These are phyloP conservation scores for Gortyna flavago DNA, from an alignment of 2,888 invertebrate species.

Conservation along the genomic window DNA sequence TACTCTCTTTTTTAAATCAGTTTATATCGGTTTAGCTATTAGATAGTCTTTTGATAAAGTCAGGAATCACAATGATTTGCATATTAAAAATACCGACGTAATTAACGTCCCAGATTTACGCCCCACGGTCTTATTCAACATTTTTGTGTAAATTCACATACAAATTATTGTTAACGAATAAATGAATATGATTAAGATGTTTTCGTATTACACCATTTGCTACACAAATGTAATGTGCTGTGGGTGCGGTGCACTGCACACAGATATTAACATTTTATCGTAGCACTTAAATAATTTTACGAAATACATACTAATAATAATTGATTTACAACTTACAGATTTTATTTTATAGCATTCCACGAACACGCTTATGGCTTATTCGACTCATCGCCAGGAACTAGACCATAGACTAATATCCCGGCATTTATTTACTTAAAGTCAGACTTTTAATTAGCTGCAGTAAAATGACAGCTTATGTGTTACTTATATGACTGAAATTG, in stretches of 20 bases:
- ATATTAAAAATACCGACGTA: not conserved
- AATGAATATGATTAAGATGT: no score
- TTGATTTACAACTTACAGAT: not conserved
- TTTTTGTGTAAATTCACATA: not conserved
- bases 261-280: not conserved
- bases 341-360: not conserved
- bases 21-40: not conserved
- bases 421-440: no score
- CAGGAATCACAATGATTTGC: not conserved
- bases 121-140: not conserved
- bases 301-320: no score
- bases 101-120: not conserved
- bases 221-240: not conserved
- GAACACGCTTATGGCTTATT: not conserved
- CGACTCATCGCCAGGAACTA: not conserved
- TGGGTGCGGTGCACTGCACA: not conserved
- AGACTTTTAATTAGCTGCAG: no score
- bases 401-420: constrained; percentile 1
- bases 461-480: no score
- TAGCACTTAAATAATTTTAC: not conserved
- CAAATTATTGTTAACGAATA: not conserved
- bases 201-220: not conserved
- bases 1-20: not conserved
- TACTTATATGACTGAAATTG: no score
- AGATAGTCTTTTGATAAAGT: not conserved